Conservation (phyloP, 2,888 invertebrate species). For the Acronicta aceris region DNA sequence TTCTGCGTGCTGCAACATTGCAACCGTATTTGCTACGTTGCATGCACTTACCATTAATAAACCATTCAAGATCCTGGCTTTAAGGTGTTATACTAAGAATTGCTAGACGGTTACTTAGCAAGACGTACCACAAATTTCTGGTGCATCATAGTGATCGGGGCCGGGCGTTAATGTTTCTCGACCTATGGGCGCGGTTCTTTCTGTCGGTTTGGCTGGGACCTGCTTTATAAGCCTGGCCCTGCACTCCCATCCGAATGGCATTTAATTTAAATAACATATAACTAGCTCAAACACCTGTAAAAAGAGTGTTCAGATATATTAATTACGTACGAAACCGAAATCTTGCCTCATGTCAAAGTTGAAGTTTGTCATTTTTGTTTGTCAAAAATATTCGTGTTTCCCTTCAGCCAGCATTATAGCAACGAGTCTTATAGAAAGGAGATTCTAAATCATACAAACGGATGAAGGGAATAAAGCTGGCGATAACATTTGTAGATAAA, state of each 20-base stretch:
- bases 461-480: slow-evolving; percentile 47
- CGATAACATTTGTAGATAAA: slow-evolving; percentile 65
- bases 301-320: neutral
- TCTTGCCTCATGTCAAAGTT: slow-evolving; percentile 9
- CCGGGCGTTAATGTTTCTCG: slow-evolving; percentile 62
- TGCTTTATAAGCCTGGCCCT: slow-evolving; percentile 75
- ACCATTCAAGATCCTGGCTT: neutral
- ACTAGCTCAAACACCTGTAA: neutral
- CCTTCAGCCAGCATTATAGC: slow-evolving; percentile 29
- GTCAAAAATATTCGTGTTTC: slow-evolving; percentile 38
- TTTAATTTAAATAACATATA: slow-evolving; percentile 7
- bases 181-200: slow-evolving; percentile 53
- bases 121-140: slow-evolving; percentile 72
- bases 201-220: slow-evolving; percentile 67
- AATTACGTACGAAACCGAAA: slow-evolving; percentile 1
- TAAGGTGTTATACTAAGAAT: neutral
- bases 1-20: no score
- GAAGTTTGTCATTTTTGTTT: slow-evolving; percentile 5
- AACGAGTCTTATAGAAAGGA: slow-evolving; percentile 47
- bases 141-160: slow-evolving; percentile 71
- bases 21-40: no score
- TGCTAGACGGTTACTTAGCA: neutral
- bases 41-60: no score
- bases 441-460: slow-evolving; percentile 48
- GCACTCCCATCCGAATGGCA: slow-evolving; percentile 82